These are phyloP conservation scores for Plebejus anna DNA, from an alignment of 2,888 invertebrate genomes.

Conservation along the genomic window DNA sequence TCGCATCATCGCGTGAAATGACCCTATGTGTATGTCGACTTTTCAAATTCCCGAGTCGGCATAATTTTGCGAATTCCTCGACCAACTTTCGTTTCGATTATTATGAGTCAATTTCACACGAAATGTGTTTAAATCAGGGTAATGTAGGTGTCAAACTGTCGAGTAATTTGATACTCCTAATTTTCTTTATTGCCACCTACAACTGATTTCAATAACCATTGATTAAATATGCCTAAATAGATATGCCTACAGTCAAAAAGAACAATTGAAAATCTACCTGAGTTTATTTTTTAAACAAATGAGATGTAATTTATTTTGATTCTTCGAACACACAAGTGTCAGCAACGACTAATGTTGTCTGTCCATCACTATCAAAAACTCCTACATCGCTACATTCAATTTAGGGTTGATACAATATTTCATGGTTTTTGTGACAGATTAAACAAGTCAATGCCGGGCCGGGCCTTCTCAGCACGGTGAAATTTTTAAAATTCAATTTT, in stretches of 20 bases:
- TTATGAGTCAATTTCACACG: neutral
- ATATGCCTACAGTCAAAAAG: slow-evolving; percentile 1
- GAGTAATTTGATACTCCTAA: neutral
- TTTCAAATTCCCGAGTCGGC: neutral
- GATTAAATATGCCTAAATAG: neutral
- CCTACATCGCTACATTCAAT: slow-evolving; percentile 19
- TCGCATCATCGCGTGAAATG: neutral
- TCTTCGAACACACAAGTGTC: slow-evolving; percentile 19
- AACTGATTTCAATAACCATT: neutral
- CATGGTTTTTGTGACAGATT: neutral
- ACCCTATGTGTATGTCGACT: neutral
- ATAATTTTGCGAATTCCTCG: neutral
- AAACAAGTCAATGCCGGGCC: neutral
- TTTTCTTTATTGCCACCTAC: neutral
- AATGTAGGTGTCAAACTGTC: neutral
- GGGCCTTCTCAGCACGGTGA: no score
- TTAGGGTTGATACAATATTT: slow-evolving; percentile 33
- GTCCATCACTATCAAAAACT: slow-evolving; percentile 25
- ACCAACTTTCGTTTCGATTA: slow-evolving; percentile 7
- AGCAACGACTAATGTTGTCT: slow-evolving; percentile 18
- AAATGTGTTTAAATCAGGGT: neutral
- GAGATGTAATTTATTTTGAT: slow-evolving; percentile 3
- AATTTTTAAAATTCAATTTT: no score
- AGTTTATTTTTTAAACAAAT: neutral
- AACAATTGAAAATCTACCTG: slow-evolving; percentile 6